Conservation (phyloP, 2,113 vertebrate species). For the Gobius niger region DNA sequence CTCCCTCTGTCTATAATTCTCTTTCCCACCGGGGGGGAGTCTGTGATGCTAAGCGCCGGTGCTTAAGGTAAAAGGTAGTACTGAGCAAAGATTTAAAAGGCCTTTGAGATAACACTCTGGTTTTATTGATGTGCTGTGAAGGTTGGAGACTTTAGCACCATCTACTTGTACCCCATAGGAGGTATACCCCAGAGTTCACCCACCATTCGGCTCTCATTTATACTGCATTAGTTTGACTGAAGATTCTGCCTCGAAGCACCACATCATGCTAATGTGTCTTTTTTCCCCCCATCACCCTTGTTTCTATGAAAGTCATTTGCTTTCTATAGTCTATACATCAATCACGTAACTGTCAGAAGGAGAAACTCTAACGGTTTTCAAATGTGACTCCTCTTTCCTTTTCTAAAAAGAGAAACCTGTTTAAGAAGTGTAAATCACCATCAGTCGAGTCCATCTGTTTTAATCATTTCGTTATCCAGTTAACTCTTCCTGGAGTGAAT, state of each 20-base stretch:
- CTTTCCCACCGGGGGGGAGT: not conserved
- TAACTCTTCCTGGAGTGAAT: no score
- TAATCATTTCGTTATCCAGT: no score
- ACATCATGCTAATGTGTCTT: conserved; percentile 28
- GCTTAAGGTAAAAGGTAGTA: conserved; percentile 9
- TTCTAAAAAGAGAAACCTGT: no score
- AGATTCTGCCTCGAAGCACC: conserved; percentile 11
- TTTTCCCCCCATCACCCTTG: conserved; percentile 2
- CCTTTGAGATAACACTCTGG: conserved; percentile 14
- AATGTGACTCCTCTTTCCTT: no score
- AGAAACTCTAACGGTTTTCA: no score
- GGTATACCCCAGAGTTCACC: conserved; percentile 8
- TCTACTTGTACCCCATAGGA: conserved; percentile 11
- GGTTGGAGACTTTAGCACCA: conserved; percentile 2
- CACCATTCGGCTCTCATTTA: conserved; percentile 28
- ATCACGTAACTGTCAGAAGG: no score
- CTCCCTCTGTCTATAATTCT: not conserved
- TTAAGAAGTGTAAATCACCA: no score
- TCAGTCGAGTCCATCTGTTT: no score
- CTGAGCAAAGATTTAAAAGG: conserved; percentile 16
- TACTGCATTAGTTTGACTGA: conserved; percentile 21
- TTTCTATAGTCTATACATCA: no score
- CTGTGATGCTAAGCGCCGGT: conserved; percentile 5
- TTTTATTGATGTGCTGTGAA: conserved; percentile 15
- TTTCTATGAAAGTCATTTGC: conserved; percentile 3